Evolutionary conservation across 2,888 invertebrate genomes (phyloP).

Genomic region (Anarsia innoxiella): DNA sequence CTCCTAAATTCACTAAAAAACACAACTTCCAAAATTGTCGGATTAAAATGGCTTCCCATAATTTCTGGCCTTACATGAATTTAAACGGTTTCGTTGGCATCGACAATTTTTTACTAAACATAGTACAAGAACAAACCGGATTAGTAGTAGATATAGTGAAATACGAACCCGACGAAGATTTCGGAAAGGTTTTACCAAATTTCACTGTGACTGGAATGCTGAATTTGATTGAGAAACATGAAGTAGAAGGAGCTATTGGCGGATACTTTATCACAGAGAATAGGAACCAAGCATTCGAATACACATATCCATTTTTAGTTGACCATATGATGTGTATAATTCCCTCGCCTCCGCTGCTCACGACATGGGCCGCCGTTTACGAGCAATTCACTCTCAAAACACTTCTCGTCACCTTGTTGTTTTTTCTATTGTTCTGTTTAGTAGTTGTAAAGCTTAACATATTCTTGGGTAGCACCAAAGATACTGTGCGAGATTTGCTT

Average conservation of each 20-base stretch:
- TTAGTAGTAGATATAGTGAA: slow-evolving; percentile 23
- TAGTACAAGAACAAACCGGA: slow-evolving; percentile 22
- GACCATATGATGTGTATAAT: slow-evolving; percentile 15
- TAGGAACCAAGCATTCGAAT: slow-evolving; percentile 12
- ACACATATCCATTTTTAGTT: slow-evolving; percentile 16
- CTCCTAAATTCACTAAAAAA: neutral
- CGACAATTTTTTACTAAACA: slow-evolving; percentile 25
- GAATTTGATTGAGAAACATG: slow-evolving; percentile 19
- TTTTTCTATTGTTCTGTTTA: slow-evolving; percentile 24
- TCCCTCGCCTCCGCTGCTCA: slow-evolving; percentile 10
- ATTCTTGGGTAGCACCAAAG: slow-evolving; percentile 21
- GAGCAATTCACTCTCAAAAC: slow-evolving; percentile 11
- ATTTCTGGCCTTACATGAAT: slow-evolving; percentile 28
- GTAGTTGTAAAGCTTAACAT: slow-evolving; percentile 19
- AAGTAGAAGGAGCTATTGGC: slow-evolving; percentile 30
- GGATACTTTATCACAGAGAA: slow-evolving; percentile 19
- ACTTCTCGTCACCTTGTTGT: slow-evolving; percentile 10
- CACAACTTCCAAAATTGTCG: slow-evolving; percentile 16
- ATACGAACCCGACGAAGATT: slow-evolving; percentile 22
- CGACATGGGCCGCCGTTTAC: slow-evolving; percentile 17
- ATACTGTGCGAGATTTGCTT: slow-evolving; percentile 23
- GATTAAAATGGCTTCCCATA: slow-evolving; percentile 23
- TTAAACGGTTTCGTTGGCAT: slow-evolving; percentile 20
- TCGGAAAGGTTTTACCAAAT: slow-evolving; percentile 24
- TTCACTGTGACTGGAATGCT: slow-evolving; percentile 21